These are phyloP conservation scores for Myoxocephalus aenaeus DNA, from an alignment of 2,797 vertebrate species.

Conservation along the genomic window DNA sequence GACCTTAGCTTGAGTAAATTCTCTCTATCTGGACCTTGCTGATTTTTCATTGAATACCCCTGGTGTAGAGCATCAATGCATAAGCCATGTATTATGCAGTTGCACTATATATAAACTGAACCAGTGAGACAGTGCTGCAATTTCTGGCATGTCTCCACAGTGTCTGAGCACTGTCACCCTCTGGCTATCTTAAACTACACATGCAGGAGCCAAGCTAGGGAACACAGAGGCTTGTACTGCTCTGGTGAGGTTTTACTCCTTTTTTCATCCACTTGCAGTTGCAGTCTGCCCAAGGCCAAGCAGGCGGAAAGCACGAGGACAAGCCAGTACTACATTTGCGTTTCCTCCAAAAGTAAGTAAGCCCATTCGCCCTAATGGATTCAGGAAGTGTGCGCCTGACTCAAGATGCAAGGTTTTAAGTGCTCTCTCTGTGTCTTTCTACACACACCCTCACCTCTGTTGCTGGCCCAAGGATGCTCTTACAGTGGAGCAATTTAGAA, in stretches of 20 bases:
- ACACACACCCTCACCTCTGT: slow-evolving; percentile 62
- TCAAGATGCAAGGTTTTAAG: slow-evolving; percentile 70
- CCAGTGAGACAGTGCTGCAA: slow-evolving; percentile 21
- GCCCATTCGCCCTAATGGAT: slow-evolving; percentile 72
- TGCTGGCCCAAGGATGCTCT: slow-evolving; percentile 68
- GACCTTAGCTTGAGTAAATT: no score
- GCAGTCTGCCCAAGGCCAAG: slow-evolving; percentile 66
- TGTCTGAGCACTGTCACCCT: slow-evolving; percentile 64
- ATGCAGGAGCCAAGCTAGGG: slow-evolving; percentile 31
- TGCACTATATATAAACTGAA: slow-evolving; percentile 49
- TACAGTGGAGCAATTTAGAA: slow-evolving; percentile 61
- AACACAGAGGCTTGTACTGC: slow-evolving; percentile 36
- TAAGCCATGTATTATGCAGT: slow-evolving; percentile 29
- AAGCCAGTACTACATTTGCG: slow-evolving; percentile 64
- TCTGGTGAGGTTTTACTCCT: slow-evolving; percentile 48
- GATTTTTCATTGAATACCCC: no score
- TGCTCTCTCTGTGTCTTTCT: slow-evolving; percentile 58
- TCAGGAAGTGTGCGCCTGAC: slow-evolving; percentile 58
- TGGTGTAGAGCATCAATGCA: slow-evolving; percentile 5
- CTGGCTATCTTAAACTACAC: slow-evolving; percentile 57
- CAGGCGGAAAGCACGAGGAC: slow-evolving; percentile 64
- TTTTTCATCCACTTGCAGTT: slow-evolving; percentile 65
- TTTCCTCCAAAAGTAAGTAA: slow-evolving; percentile 61
- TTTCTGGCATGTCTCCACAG: slow-evolving; percentile 47
- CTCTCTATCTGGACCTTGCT: no score